Evolutionary conservation across 1,140 invertebrate species (phyloP).

Genomic region (Drosophila bocki): DNA sequence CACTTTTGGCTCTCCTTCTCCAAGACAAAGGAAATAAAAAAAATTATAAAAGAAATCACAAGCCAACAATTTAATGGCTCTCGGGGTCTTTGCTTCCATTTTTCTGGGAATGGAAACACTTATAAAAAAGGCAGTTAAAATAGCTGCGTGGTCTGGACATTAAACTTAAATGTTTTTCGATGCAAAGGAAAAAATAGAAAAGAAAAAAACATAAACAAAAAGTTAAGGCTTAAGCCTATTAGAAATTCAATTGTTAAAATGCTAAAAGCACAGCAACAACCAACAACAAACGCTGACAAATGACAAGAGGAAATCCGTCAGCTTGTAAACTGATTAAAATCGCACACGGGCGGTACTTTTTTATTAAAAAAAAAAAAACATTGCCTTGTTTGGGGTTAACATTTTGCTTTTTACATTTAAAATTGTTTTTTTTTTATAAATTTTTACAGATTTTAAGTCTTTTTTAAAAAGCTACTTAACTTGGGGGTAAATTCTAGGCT

Average conservation of each 20-base stretch:
- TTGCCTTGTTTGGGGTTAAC: neutral
- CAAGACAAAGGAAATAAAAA: constrained; percentile 1
- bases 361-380: neutral
- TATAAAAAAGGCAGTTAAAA: constrained; percentile 45
- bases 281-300: constrained; percentile 33
- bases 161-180: constrained; percentile 82
- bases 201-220: neutral
- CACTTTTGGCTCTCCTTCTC: constrained; percentile 45
- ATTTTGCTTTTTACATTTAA: neutral
- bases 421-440: constrained; percentile 10
- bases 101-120: constrained; percentile 56
- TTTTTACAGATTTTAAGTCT: neutral
- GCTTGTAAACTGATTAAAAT: constrained; percentile 61
- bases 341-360: constrained; percentile 6
- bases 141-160: constrained; percentile 56
- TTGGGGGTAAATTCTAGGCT: neutral
- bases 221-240: constrained; percentile 60
- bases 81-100: constrained; percentile 29
- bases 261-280: neutral
- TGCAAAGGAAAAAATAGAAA: constrained; percentile 19
- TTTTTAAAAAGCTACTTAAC: neutral
- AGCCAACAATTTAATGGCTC: constrained; percentile 47
- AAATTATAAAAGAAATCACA: constrained; percentile 4
- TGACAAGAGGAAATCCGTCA: constrained; percentile 54
- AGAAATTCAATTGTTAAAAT: constrained; percentile 76